Base-by-base conservation (phyloP, 2,888 invertebrate genomes). In the Anticlea derivata region DNA sequence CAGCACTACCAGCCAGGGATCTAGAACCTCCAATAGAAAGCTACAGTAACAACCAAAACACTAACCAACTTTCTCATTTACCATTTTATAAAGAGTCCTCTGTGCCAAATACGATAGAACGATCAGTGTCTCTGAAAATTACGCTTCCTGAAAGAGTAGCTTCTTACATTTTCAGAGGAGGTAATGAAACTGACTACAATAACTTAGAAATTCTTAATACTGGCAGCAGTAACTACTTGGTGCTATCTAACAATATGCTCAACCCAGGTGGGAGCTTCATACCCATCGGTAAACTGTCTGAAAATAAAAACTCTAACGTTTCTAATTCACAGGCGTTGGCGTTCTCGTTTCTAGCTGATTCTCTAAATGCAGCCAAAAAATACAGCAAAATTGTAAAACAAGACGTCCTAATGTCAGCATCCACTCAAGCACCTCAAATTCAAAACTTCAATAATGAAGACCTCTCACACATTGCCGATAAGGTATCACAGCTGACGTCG, bases 241-340 rank as follows among this genome's bases (percentile, higher is more conserved):
- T 89, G 27, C 60, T 89, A 38, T 78, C 82, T 45, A 87, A 89
- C 55, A 78, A 83, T 34, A 55, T 70, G 35, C 37, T 72, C 5
- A 58, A 67, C 6, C 73, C 74, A 48, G 65, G 62, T 33, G 69
- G 74, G 7, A 80, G 67, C 48, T 78, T 82, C 43, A 80, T 84
- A 47, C 84, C 88, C 0, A 75, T 89, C n/a, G 87, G 83, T 5
- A 86, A 80, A 69, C 58, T 86, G 37, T 72, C 76, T 22, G 72
- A 72, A 53, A 77, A 78, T 75, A 82, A 84, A 76, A 75, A 75
- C 56, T 65, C 77, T 43, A 83, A 82, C 56, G 65, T 86, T 83
- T 89, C 88, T 75, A 73, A 83, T 89, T 87, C 90, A 78, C 89
- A 89, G 85, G 87, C 85, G 53, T 67, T 89, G 74, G 86, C 87